These are phyloP conservation scores for Megathymus violae DNA, from an alignment of 1,140 invertebrate species.

Conservation along the genomic window DNA sequence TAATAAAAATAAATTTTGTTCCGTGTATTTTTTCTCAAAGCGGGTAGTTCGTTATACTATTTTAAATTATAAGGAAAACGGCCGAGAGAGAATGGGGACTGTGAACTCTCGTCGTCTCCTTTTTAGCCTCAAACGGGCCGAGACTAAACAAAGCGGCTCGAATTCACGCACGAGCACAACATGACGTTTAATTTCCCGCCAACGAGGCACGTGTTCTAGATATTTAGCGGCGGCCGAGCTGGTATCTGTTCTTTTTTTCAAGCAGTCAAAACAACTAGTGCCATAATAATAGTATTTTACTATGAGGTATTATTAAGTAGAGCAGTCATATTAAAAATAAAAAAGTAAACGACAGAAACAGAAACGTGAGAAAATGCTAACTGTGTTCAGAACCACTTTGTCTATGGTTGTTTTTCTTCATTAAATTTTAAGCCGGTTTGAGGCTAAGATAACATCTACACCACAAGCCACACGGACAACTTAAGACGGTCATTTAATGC, in stretches of 20 bases:
- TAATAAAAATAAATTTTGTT: too few relatives aligned
- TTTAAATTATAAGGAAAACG: too few relatives aligned
- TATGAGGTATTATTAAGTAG: neutral
- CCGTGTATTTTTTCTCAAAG: too few relatives aligned
- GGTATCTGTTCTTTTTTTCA: neutral
- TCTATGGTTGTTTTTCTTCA: constrained; percentile 35
- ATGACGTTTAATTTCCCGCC: constrained; percentile 55
- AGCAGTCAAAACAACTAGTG: neutral
- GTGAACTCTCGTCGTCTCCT: constrained; percentile 45
- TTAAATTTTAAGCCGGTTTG: constrained; percentile 38
- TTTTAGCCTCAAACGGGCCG: constrained; percentile 43
- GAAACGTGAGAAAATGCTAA: constrained; percentile 29
- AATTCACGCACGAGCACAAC: constrained; percentile 49
- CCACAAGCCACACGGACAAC: constrained; percentile 45
- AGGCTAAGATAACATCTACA: constrained; percentile 33
- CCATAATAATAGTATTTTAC: neutral
- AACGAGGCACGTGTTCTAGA: constrained; percentile 36
- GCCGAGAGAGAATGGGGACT: constrained; percentile 4
- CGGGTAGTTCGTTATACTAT: too few relatives aligned
- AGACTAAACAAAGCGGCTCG: constrained; percentile 40
- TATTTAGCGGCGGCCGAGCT: neutral
- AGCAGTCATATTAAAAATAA: constrained; percentile 1
- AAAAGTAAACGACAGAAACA: neutral
- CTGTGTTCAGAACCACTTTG: constrained; percentile 18
- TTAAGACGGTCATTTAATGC: constrained; percentile 48